phyloP scores from a whole-genome alignment of 2,888 invertebrate genomes.

The Synergus gifuensis region DNA sequence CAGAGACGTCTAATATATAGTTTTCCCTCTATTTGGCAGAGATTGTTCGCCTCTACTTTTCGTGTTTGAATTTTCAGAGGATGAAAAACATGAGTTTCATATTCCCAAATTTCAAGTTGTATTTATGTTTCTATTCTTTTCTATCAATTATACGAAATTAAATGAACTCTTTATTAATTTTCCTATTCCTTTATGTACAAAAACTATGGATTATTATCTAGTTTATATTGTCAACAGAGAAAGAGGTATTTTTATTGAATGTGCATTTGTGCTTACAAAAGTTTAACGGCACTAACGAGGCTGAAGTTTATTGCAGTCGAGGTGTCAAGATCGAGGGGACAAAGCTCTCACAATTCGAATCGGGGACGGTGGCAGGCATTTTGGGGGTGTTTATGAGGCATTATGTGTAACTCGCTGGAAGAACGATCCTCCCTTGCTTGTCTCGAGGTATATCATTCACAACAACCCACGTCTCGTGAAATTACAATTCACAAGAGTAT shows the following conservation, averaged over 20 bases:
- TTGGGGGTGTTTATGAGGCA: constrained; percentile 77
- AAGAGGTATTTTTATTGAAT: constrained; percentile 14
- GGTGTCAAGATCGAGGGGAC: constrained; percentile 64
- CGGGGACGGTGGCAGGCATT: constrained; percentile 73
- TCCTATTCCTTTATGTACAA: no score
- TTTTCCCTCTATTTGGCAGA: not conserved
- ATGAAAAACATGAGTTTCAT: not conserved
- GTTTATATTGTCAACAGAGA: not conserved
- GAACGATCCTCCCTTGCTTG: constrained; percentile 71
- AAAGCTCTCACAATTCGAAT: constrained; percentile 64
- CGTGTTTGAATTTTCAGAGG: not conserved
- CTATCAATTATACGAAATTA: no score
- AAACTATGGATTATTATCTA: not conserved
- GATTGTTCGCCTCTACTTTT: constrained; percentile 9
- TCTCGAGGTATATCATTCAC: constrained; percentile 63
- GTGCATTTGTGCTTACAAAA: constrained; percentile 7
- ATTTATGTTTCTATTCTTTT: not conserved
- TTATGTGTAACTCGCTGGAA: constrained; percentile 77
- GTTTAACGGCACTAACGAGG: constrained; percentile 66
- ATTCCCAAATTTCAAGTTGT: not conserved
- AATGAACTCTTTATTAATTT: no score
- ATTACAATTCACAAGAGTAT: constrained; percentile 64
- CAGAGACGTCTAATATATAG: constrained; percentile 29
- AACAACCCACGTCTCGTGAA: constrained; percentile 64
- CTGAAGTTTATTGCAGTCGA: constrained; percentile 72